Percentiles rank a stretch among this genome's conserved stretches.
Evolutionary conservation across 2,113 vertebrate genomes (phyloP).

Genomic region (Peromyscus polionotus): DNA sequence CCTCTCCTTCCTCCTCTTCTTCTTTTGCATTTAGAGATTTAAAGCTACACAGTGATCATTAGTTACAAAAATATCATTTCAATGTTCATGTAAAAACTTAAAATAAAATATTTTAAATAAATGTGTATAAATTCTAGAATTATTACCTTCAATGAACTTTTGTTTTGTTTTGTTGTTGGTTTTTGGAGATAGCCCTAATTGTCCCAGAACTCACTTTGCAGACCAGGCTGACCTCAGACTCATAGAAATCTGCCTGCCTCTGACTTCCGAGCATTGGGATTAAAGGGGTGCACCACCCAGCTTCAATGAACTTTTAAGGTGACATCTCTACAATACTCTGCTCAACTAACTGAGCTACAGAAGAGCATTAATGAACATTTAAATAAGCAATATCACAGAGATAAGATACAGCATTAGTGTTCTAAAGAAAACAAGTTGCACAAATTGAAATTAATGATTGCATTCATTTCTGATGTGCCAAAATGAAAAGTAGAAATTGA

Average conservation of each 20-base stretch:
- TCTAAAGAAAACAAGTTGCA: constrained; percentile 9
- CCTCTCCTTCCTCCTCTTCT: constrained; percentile 30
- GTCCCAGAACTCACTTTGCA: not conserved
- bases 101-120: constrained; percentile 69
- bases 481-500: constrained; percentile 22
- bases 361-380: not conserved
- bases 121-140: not conserved
- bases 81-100: constrained; percentile 77
- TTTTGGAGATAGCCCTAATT: not conserved
- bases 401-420: not conserved
- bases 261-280: not conserved
- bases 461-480: not conserved
- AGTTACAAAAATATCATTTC: constrained; percentile 80
- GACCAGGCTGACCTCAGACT: not conserved
- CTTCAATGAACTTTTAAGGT: not conserved
- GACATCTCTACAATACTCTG: not conserved
- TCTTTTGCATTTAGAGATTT: not conserved
- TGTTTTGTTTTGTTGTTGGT: not conserved
- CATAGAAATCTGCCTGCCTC: not conserved
- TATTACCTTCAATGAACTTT: not conserved
- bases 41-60: constrained; percentile 66
- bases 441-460: not conserved
- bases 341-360: not conserved
- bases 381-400: constrained; percentile 36
- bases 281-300: not conserved